A percentile compares a stretch with the other conserved stretches of the same genome.
Conservation (phyloP, 2,888 invertebrate genomes). For the Dasysyrphus tricinctus region DNA sequence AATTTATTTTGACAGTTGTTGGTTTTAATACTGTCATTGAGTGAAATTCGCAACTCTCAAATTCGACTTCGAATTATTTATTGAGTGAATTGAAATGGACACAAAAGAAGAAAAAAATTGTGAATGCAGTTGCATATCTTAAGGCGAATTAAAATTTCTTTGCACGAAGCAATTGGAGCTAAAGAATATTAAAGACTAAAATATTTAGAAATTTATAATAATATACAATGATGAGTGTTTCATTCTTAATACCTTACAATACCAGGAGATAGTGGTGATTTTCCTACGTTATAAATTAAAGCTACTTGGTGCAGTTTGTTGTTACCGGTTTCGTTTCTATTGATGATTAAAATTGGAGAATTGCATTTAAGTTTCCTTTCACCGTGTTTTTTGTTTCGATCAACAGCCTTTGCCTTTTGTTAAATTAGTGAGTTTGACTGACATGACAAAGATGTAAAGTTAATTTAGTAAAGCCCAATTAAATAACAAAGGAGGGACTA, state of each 20-base stretch:
- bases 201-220: not conserved
- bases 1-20: slow-evolving; percentile 17
- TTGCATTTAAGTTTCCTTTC: not conserved
- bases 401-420: no score
- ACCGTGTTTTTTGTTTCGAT: no score
- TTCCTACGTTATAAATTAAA: not conserved
- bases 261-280: not conserved
- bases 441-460: no score
- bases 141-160: not conserved
- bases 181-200: not conserved
- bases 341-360: not conserved
- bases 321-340: not conserved
- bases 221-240: not conserved
- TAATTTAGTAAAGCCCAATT: no score
- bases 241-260: not conserved
- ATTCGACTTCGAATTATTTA: slow-evolving; percentile 4
- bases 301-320: not conserved
- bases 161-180: not conserved
- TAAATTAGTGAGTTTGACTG: no score
- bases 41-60: slow-evolving; percentile 14
- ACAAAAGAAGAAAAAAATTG: not conserved
- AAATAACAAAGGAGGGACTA: no score
- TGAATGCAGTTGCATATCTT: not conserved
- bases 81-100: not conserved
- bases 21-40: not conserved